A percentile compares a stretch with the other conserved stretches of the same genome.
Evolutionary conservation across 2,888 invertebrate species (phyloP).

Genomic region (Polymixis lichenea): DNA sequence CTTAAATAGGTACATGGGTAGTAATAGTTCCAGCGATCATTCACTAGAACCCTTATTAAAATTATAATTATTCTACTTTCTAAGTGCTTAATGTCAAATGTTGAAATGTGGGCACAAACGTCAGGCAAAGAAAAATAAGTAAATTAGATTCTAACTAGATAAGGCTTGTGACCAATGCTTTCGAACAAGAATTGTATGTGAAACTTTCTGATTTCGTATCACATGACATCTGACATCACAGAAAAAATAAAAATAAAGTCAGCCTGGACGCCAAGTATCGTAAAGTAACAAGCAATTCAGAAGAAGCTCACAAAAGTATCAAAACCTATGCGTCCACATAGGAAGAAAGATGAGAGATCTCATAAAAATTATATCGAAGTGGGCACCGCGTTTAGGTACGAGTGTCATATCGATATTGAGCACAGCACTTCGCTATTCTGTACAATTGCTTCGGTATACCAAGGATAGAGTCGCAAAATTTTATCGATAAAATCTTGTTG

Average conservation of each 20-base stretch:
- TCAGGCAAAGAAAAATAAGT: neutral
- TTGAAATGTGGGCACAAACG: neutral
- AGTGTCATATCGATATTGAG: slow-evolving; percentile 75
- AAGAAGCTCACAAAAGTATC: slow-evolving; percentile 49
- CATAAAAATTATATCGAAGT: slow-evolving; percentile 81
- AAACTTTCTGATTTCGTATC: neutral
- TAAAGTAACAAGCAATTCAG: neutral
- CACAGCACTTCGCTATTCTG: slow-evolving; percentile 60
- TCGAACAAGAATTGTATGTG: neutral
- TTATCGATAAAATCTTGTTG: slow-evolving; percentile 20
- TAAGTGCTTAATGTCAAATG: neutral
- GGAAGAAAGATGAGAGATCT: slow-evolving; percentile 66
- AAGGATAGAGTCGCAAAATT: slow-evolving; percentile 24
- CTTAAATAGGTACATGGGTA: too few relatives aligned
- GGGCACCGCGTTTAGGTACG: slow-evolving; percentile 64
- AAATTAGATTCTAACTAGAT: neutral
- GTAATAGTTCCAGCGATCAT: too few relatives aligned
- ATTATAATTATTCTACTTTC: neutral
- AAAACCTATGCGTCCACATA: slow-evolving; percentile 39
- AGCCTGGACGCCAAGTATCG: neutral
- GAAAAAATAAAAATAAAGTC: neutral
- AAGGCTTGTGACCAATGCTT: neutral
- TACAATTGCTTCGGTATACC: slow-evolving; percentile 45
- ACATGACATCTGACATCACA: too few relatives aligned
- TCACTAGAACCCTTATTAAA: too few relatives aligned